Percentiles rank a stretch among this genome's conserved stretches.
These are phyloP conservation scores for Cyanoramphus novaezelandiae DNA, from an alignment of 2,113 vertebrate genomes.

Conservation along the genomic window DNA sequence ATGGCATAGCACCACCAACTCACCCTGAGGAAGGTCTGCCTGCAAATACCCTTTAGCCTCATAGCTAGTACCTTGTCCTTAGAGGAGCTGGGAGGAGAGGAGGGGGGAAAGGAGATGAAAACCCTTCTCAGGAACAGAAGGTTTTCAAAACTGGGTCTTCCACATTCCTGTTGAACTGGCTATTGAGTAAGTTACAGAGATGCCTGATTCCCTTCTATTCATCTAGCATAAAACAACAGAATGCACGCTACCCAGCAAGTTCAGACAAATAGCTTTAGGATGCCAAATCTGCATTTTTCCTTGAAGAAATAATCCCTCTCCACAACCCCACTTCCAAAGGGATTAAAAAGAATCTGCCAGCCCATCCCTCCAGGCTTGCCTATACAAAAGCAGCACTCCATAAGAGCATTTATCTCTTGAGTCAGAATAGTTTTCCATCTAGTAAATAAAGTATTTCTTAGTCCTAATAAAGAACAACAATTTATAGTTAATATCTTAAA, in stretches of 20 bases:
- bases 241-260: background rate
- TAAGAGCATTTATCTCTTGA: constrained; percentile 18
- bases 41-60: background rate
- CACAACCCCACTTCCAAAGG: background rate
- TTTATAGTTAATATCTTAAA: constrained; percentile 15
- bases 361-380: constrained; percentile 41
- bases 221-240: background rate
- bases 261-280: constrained; percentile 38
- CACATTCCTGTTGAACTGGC: constrained; percentile 22
- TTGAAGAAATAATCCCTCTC: constrained; percentile 36
- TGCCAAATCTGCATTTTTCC: constrained; percentile 49
- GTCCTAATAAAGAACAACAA: constrained; percentile 20
- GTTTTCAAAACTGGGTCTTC: constrained; percentile 12
- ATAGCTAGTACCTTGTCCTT: background rate
- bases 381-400: constrained; percentile 20
- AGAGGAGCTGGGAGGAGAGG: background rate
- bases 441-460: constrained; percentile 28
- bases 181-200: background rate
- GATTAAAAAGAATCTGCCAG: constrained; percentile 47
- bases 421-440: constrained; percentile 7
- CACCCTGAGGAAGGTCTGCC: background rate
- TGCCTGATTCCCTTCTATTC: background rate
- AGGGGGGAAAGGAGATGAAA: background rate
- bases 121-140: background rate
- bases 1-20: background rate